Percentiles rank a stretch among this genome's conserved stretches.
These are phyloP conservation scores for Notoglanidium macrostoma DNA, from an alignment of 2,797 vertebrate species.

Conservation along the genomic window DNA sequence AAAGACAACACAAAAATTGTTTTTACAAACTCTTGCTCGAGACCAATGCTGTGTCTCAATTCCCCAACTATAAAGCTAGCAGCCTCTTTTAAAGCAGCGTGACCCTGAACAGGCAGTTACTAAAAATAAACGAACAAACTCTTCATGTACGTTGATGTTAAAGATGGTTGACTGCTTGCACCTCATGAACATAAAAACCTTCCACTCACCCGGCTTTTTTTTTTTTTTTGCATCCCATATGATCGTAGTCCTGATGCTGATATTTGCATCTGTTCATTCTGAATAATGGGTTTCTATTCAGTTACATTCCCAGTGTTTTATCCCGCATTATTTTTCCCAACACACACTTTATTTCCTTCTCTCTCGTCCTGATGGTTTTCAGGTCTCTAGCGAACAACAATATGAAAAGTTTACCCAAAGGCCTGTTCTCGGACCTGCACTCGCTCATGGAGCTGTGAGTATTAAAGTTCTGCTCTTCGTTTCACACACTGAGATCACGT, in stretches of 20 bases:
- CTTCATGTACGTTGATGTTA: neutral
- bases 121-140: neutral
- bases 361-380: constrained; percentile 37
- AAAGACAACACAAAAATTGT: too few species aligned
- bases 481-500: neutral
- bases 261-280: neutral
- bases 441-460: constrained; percentile 98
- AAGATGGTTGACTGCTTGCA: neutral
- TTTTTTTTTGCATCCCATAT: neutral
- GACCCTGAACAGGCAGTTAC: neutral
- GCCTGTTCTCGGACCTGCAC: constrained; percentile 91
- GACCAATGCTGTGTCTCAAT: too few species aligned
- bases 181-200: neutral
- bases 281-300: neutral
- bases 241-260: neutral
- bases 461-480: constrained; percentile 31
- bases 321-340: neutral
- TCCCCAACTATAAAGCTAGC: neutral
- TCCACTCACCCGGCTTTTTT: neutral
- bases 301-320: neutral
- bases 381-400: constrained; percentile 97
- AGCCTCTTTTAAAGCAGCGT: neutral
- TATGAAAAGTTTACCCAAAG: constrained; percentile 87
- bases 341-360: neutral
- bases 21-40: neutral